Conservation (phyloP, 2,797 vertebrate genomes). For the Holocentrus rufus region DNA sequence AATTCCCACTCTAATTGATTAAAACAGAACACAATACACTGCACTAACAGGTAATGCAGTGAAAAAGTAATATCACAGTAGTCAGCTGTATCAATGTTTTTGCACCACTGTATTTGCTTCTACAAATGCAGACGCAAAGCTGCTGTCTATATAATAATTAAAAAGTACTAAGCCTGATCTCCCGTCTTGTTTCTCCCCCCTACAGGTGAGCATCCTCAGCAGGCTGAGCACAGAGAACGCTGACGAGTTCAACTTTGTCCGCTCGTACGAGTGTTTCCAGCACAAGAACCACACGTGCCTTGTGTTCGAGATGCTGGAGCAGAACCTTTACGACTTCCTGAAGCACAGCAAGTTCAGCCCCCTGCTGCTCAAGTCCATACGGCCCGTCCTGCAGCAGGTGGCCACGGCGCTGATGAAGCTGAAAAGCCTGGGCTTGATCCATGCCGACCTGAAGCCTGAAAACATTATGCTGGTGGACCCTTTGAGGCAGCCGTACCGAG, state of each 20-base stretch:
- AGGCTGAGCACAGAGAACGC: slow-evolving; percentile 96
- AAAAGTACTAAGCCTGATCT: background rate
- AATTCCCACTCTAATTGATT: too few relatives aligned
- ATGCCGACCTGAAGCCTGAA: slow-evolving; percentile 96
- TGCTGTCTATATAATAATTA: too few relatives aligned
- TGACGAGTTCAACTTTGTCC: slow-evolving; percentile 97
- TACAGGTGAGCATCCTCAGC: slow-evolving; percentile 95
- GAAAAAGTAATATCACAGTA: too few relatives aligned
- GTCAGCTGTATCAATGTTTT: too few relatives aligned
- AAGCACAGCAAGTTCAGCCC: slow-evolving; percentile 99
- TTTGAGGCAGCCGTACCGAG: slow-evolving; percentile 92
- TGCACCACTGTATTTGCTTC: too few relatives aligned
- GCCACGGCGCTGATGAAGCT: slow-evolving; percentile 97
- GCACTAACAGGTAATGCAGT: too few relatives aligned
- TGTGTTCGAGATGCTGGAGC: slow-evolving; percentile 99
- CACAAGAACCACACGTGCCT: slow-evolving; percentile 99
- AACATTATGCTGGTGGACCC: slow-evolving; percentile 99
- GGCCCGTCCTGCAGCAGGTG: slow-evolving; percentile 97
- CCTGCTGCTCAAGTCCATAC: slow-evolving; percentile 94
- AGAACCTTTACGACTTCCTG: slow-evolving; percentile 98
- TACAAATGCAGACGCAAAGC: too few relatives aligned
- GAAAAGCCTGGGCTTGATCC: slow-evolving; percentile 96
- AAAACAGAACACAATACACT: too few relatives aligned
- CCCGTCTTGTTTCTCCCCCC: background rate
- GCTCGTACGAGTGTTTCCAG: slow-evolving; percentile 99